Evolutionary conservation across 2,888 invertebrate species (phyloP).

Genomic region (Drosophila anomalata): DNA sequence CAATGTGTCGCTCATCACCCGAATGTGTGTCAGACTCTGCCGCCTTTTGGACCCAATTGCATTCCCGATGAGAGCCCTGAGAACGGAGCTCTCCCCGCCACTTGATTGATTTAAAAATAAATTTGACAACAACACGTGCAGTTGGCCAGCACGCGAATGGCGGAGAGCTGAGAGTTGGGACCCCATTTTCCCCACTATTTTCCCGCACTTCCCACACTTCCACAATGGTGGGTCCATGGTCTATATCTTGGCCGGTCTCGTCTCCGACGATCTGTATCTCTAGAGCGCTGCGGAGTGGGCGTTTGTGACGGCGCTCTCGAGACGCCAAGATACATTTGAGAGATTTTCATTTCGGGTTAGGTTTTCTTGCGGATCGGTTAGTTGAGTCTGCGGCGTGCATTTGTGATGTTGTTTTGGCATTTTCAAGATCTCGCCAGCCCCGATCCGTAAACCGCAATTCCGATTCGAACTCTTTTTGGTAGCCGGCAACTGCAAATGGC

Average conservation of each 20-base stretch:
- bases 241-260: conserved; percentile 6
- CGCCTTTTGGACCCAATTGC: conserved; percentile 36
- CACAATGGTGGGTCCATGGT: conserved; percentile 31
- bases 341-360: conserved; percentile 60
- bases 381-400: conserved; percentile 69
- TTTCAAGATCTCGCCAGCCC: conserved; percentile 31
- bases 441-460: conserved; percentile 37
- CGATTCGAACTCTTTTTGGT: conserved; percentile 25
- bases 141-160: conserved; percentile 18
- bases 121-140: conserved; percentile 49
- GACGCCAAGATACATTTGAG: conserved; percentile 26
- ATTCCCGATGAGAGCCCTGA: conserved; percentile 35
- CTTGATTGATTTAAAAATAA: conserved; percentile 76
- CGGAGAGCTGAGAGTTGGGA: conserved; percentile 5
- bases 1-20: conserved; percentile 44
- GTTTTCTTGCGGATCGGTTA: conserved; percentile 51
- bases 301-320: conserved; percentile 20
- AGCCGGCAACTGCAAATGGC: conserved; percentile 36
- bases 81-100: conserved; percentile 10
- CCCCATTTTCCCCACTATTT: conserved; percentile 8
- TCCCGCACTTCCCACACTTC: conserved; percentile 12
- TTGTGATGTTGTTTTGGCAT: conserved; percentile 54
- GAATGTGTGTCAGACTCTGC: conserved; percentile 29
- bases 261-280: conserved; percentile 26
- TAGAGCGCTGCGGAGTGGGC: conserved; percentile 29